phyloP scores from a whole-genome alignment of 1,140 invertebrate genomes.

The Platyura marginata region DNA sequence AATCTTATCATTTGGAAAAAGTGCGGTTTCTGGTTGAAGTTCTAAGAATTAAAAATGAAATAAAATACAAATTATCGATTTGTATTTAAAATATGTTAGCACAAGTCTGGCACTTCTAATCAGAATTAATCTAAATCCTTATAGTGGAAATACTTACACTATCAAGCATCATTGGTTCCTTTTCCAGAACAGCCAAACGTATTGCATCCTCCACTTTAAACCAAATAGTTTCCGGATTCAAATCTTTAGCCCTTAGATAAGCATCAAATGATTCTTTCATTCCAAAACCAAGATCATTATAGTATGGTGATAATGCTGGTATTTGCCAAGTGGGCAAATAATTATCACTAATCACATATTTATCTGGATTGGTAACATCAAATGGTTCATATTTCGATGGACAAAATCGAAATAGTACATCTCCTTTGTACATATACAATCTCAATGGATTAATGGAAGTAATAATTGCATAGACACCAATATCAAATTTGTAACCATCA shows the following conservation, averaged over 20 bases:
- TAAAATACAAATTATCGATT: no score
- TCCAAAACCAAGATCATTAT: constrained; percentile 53
- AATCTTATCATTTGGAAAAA: constrained; percentile 92
- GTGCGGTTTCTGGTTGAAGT: constrained; percentile 39
- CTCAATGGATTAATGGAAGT: constrained; percentile 82
- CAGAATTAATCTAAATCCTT: no score
- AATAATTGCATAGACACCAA: constrained; percentile 84
- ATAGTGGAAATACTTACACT: constrained; percentile 30
- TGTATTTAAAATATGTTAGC: no score
- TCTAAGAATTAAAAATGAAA: no score
- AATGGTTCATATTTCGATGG: constrained; percentile 86
- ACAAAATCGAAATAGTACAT: constrained; percentile 82
- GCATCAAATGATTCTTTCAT: constrained; percentile 80
- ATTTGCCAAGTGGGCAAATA: constrained; percentile 91
- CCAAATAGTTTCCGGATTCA: constrained; percentile 64
- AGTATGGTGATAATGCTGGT: constrained; percentile 61
- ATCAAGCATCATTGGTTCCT: constrained; percentile 47
- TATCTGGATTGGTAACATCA: constrained; percentile 56
- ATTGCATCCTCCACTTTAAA: constrained; percentile 62
- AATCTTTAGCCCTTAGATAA: constrained; percentile 45
- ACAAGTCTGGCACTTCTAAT: no score
- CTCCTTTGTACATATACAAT: constrained; percentile 77
- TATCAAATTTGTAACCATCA: constrained; percentile 87
- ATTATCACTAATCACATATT: constrained; percentile 90
- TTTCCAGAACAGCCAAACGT: constrained; percentile 46